Conservation (phyloP, 2,797 vertebrate genomes). For the Tragopan temminckii region DNA sequence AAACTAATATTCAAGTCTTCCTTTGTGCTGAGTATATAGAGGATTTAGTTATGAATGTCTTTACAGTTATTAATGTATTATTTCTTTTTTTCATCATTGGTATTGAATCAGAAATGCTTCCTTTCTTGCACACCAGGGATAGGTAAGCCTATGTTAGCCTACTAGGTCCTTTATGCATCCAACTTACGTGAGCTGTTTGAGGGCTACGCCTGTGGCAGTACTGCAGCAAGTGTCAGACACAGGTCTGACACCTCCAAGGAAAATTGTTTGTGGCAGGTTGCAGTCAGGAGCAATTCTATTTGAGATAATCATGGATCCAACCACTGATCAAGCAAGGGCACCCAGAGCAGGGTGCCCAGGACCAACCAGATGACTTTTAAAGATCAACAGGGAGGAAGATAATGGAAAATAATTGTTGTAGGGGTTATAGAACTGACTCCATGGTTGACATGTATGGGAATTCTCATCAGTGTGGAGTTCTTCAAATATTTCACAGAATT, state of each 20-base stretch:
- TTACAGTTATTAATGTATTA: neutral
- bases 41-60: neutral
- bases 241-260: neutral
- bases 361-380: neutral
- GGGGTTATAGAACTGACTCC: neutral
- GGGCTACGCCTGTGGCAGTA: neutral
- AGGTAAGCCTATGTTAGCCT: neutral
- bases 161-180: neutral
- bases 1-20: neutral
- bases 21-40: neutral
- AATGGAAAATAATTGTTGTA: neutral
- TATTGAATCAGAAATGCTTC: neutral
- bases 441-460: neutral
- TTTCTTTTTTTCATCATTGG: neutral
- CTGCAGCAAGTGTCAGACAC: neutral
- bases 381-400: neutral
- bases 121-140: neutral
- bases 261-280: neutral
- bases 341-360: neutral
- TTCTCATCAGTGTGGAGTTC: neutral
- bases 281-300: neutral
- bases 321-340: too few relatives aligned
- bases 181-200: neutral
- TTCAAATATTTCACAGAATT: slow-evolving; percentile 38
- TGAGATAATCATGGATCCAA: neutral